These are phyloP conservation scores for Urocynchramus pylzowi DNA, from an alignment of 2,113 vertebrate species.

Conservation along the genomic window DNA sequence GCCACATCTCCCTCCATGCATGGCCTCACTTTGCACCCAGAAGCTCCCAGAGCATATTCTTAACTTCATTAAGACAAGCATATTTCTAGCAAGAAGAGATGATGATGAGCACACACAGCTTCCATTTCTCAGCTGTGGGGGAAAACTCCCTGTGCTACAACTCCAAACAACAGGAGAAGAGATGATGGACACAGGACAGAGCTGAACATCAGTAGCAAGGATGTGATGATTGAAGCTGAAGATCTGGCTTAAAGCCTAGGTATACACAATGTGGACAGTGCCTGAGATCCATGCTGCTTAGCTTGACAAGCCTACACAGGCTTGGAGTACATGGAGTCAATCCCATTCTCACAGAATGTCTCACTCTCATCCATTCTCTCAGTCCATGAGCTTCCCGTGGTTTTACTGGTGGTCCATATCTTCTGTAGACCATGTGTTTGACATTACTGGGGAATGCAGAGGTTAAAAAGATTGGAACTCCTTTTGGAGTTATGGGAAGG, in stretches of 20 bases:
- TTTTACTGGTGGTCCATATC: neutral
- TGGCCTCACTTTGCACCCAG: neutral
- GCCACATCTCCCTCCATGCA: rapidly evolving
- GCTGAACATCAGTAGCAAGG: neutral
- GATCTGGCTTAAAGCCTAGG: neutral
- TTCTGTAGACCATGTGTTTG: neutral
- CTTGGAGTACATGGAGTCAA: neutral
- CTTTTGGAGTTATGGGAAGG: neutral
- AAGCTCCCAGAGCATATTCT: neutral
- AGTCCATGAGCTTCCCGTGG: neutral
- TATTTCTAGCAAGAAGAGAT: neutral
- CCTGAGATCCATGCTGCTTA: neutral
- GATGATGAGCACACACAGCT: neutral
- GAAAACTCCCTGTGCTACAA: neutral
- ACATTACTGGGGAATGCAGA: neutral
- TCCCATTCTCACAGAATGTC: neutral
- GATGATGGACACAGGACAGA: neutral
- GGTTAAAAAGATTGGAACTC: constrained; percentile 1
- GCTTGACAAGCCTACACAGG: neutral
- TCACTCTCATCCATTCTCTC: neutral
- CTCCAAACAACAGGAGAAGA: neutral
- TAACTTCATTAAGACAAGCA: neutral
- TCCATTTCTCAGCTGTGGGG: neutral
- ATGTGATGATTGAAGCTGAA: neutral
- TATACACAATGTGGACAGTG: neutral